Conservation (phyloP, 37 sponge, comb jelly and placozoan species). For the Ephydatia muelleri region DNA sequence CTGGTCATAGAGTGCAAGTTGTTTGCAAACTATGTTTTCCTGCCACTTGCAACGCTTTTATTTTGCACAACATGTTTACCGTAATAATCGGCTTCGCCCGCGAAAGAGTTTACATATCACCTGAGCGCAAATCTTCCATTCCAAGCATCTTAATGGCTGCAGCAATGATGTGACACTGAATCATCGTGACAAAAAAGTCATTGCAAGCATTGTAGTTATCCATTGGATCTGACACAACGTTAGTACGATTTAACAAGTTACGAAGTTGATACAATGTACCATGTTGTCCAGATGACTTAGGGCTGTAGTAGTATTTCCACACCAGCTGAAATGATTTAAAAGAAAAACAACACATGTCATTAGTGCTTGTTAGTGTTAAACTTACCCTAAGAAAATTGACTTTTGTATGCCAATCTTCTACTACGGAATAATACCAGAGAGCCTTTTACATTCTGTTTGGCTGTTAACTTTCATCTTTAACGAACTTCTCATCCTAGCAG, state of each 20-base stretch:
- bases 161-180: neutral
- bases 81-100: too few species aligned
- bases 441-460: neutral
- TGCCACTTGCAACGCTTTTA: too few species aligned
- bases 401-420: constrained; percentile 17
- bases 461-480: neutral
- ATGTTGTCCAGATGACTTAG: neutral
- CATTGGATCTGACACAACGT: neutral
- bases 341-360: neutral
- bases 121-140: too few species aligned
- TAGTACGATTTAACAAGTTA: neutral
- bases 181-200: neutral
- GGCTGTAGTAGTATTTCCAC: neutral
- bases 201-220: constrained; percentile 9
- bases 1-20: neutral
- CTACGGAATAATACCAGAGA: constrained; percentile 6
- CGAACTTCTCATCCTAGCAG: neutral
- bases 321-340: neutral
- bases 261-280: constrained; percentile 5
- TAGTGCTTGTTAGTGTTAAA: neutral
- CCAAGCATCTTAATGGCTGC: neutral
- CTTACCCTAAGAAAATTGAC: neutral
- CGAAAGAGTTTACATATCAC: neutral
- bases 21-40: too few species aligned
- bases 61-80: too few species aligned